Conservation (phyloP, 1,140 invertebrate species). For the Vanessa tameamea region DNA sequence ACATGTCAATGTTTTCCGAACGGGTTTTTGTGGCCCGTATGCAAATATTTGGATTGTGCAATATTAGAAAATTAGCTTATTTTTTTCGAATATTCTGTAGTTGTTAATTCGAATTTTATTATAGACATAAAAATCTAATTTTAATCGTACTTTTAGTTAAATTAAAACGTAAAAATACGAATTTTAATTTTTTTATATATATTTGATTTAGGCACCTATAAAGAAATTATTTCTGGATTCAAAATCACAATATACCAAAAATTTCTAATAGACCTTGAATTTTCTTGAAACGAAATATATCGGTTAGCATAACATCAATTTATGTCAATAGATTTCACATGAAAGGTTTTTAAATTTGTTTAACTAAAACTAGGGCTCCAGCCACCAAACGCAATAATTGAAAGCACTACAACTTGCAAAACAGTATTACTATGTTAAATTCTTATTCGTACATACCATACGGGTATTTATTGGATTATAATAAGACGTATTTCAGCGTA, state of each 20-base stretch:
- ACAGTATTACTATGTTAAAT: background rate
- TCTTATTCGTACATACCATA: background rate
- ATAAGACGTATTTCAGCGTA: background rate
- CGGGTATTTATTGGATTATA: background rate
- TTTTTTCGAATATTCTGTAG: background rate
- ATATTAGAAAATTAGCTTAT: conserved; percentile 22
- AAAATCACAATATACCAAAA: no score
- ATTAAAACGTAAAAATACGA: no score
- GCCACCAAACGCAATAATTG: background rate
- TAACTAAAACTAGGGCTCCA: background rate
- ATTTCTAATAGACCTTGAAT: no score
- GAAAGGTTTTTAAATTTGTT: background rate
- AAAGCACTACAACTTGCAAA: background rate
- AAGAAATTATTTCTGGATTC: no score
- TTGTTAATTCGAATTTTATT: background rate
- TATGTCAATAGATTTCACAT: background rate
- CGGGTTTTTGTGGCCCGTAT: conserved; percentile 47
- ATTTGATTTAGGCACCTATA: no score
- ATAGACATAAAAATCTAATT: no score
- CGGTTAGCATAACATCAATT: background rate
- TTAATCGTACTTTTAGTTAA: no score
- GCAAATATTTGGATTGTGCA: conserved; percentile 37
- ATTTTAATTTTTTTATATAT: no score
- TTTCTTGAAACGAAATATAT: no score
- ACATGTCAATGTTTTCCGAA: conserved; percentile 48